Base-by-base conservation (phyloP, 2,113 vertebrate genomes). In the Daubentonia madagascariensis region DNA sequence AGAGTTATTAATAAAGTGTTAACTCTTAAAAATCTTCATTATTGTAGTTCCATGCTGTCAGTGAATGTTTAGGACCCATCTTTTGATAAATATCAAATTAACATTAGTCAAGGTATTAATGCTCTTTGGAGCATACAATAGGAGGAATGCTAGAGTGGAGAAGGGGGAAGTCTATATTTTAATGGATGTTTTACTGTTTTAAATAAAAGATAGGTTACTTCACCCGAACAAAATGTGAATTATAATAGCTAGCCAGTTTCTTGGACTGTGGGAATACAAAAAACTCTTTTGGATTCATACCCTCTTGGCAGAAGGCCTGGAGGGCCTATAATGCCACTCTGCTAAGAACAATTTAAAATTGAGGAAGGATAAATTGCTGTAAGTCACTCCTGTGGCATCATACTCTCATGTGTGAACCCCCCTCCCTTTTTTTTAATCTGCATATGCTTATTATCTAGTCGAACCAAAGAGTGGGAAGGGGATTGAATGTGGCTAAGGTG, bases 131-230 rank as follows among this genome's bases (percentile, higher is more conserved):
- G 72, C 40, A 48, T 79, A 91, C 12, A 73, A 68, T 67, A 84
- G 40, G 30, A 37, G 48, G 68, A 67, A 78, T 93, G 57, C 48
- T 25, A n/a, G 6, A 65, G 20, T 68, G 70, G 45, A 89, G 37
- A 48, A 78, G 3, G 35, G 37, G 63, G 35, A 93, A 85, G 6
- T 70, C 43, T 95, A 2, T 78, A 61, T 84, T 76, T 96, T 63
- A 95, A 89, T 95, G 72, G 30, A 5, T 76, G 11, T 91, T 94
- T 78, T 72, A 59, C 35, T 94, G n/a, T 87, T 84, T 73, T 88
- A 40, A 92, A n/a, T 88, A 91, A 63, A 81, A 81, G 50, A 68
- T 81, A 30, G 68, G 54, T 75, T 86, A 8, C 25, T 45, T 94
- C 12, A 89, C 18, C 52, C 73, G 37, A 72, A 59, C 52, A 63